These are phyloP conservation scores for Branchinecta lindahli DNA, from an alignment of 1,140 invertebrate species.

Conservation along the genomic window DNA sequence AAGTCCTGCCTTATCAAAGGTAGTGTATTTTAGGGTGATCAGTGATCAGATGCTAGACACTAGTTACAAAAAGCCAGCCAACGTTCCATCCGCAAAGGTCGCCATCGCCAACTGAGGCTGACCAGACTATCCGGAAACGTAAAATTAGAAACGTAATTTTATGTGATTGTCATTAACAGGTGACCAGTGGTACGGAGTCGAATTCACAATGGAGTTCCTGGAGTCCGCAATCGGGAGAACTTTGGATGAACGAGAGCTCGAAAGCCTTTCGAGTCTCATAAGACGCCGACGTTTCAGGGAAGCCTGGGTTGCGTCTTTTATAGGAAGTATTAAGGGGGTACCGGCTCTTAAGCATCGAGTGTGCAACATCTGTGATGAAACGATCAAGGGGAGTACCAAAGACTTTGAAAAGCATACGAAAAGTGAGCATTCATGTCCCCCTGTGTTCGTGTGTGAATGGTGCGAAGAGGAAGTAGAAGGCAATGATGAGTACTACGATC, in stretches of 20 bases:
- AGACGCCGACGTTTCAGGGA: not conserved
- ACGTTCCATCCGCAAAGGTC: too few species aligned
- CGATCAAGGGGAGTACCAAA: not conserved
- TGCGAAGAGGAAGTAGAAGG: not conserved
- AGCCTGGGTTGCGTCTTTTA: not conserved
- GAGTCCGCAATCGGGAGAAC: not conserved
- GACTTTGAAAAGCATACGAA: not conserved
- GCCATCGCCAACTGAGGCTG: too few species aligned
- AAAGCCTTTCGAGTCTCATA: not conserved
- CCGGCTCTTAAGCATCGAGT: not conserved
- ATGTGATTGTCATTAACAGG: not conserved
- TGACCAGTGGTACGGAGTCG: not conserved
- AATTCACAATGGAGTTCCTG: conserved; percentile 4
- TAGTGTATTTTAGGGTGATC: too few species aligned
- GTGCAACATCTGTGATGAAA: not conserved
- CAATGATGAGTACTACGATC: not conserved
- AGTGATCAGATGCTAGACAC: too few species aligned
- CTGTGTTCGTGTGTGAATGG: not conserved
- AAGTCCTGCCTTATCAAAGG: too few species aligned
- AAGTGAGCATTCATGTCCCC: not conserved
- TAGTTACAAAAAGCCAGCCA: too few species aligned
- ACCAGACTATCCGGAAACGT: too few species aligned
- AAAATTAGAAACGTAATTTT: too few species aligned
- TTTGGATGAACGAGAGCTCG: not conserved
- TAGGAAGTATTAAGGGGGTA: not conserved